These are phyloP conservation scores for Ceyx melanurus DNA, from an alignment of 2,113 vertebrate species.

Conservation along the genomic window DNA sequence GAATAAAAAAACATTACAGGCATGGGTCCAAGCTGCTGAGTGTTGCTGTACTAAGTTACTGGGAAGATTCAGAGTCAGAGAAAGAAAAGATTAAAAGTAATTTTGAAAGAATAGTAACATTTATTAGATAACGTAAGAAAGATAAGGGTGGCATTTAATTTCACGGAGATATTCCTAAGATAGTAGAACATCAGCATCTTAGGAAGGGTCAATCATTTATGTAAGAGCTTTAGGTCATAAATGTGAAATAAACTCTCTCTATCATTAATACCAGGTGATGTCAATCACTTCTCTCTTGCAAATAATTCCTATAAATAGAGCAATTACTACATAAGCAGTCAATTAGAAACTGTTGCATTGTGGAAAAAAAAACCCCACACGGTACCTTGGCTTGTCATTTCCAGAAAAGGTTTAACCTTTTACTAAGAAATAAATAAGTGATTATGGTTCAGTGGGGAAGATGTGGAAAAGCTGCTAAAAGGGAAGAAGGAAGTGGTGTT, in stretches of 20 bases:
- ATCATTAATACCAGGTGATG: conserved; percentile 33
- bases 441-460: not conserved
- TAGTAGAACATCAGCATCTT: not conserved
- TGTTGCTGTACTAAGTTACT: not conserved
- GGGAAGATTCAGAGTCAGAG: not conserved
- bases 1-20: not conserved
- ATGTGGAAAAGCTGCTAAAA: not conserved
- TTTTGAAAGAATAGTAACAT: not conserved
- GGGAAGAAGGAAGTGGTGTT: not conserved
- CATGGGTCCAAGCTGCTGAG: not conserved
- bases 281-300: conserved; percentile 47
- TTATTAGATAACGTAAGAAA: not conserved
- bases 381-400: not conserved
- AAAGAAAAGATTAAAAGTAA: not conserved
- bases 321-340: conserved; percentile 50
- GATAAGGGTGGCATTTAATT: not conserved
- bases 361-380: not conserved
- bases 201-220: not conserved
- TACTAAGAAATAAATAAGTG: not conserved
- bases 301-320: conserved; percentile 53
- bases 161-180: not conserved
- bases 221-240: conserved; percentile 12
- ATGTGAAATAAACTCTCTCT: not conserved
- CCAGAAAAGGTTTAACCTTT: conserved; percentile 10
- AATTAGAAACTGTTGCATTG: conserved; percentile 30